Conservation (phyloP, 2,113 vertebrate species). For the Daphoenositta chrysoptera region DNA sequence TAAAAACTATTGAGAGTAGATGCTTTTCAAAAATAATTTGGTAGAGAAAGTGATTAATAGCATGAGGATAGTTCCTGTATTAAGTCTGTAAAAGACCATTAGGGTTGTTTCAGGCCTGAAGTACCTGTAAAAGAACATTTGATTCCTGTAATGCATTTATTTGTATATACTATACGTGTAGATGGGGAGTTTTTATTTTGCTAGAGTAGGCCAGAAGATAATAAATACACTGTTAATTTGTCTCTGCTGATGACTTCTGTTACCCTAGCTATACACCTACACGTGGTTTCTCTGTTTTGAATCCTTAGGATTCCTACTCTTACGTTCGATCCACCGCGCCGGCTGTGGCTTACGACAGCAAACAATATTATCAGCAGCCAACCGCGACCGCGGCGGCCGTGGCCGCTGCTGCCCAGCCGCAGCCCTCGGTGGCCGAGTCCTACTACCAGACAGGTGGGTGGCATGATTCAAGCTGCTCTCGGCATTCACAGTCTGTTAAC, state of each 20-base stretch:
- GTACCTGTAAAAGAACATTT: neutral
- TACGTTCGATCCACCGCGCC: conserved; percentile 93
- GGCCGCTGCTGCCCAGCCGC: conserved; percentile 88
- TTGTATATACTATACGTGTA: neutral
- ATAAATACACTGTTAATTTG: neutral
- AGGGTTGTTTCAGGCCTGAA: neutral
- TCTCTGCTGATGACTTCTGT: neutral
- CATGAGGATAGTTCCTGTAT: neutral
- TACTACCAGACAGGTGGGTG: conserved; percentile 94
- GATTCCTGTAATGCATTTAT: neutral
- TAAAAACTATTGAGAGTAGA: neutral
- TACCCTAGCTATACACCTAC: neutral
- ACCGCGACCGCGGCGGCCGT: conserved; percentile 83
- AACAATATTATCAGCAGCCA: conserved; percentile 97
- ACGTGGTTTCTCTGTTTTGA: neutral
- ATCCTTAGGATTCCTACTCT: conserved; percentile 90
- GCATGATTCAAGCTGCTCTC: neutral
- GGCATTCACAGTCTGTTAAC: neutral
- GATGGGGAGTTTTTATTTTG: neutral
- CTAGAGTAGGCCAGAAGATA: neutral
- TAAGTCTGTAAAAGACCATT: neutral
- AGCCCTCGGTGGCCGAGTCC: conserved; percentile 91
- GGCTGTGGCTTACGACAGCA: conserved; percentile 92
- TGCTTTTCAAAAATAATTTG: neutral
- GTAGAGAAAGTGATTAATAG: neutral